Base-by-base conservation (phyloP, 2,797 vertebrate genomes). In the Amazonetta brasiliensis region DNA sequence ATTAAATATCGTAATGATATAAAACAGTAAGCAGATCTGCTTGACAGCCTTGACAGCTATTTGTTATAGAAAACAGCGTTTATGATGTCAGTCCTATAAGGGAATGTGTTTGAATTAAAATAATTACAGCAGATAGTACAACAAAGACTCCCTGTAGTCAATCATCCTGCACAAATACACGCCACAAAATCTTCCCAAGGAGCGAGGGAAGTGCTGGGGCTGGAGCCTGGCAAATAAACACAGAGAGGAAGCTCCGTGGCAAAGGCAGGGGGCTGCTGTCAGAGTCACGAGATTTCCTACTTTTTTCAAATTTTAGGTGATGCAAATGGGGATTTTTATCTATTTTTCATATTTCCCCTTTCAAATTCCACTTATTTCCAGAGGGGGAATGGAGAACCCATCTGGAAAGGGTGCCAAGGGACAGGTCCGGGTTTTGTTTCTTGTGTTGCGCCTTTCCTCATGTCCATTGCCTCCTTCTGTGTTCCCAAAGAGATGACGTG, bases 31-130 rank as follows among this genome's bases (percentile, higher is more conserved):
- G 97, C 98, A 97, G 96, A 96, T 93, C 97, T 66, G 86, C 97
- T 94, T 97, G 98, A 97, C 97, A 97, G 97, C 95, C 87, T 86
- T 98, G 98, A 98, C 97, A 98, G 97, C 96, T 95, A 94, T 97
- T 96, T 97, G 97, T 97, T 97, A 98, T 87, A 96, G 98, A 98
- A 98, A 98, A 97, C 97, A 97, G 97, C 97, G 90, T 97, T 98
- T 97, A 97, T 92, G 95, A 96, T 97, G 97, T 97, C 98, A 98
- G 97, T 72, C 96, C 97, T 97, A 95, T 93, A 94, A 93, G 95
- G 96, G 97, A 97, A 97, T 95, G 68, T 93, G 97, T 97, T 95
- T 95, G 96, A 97, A 98, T 98, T 98, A 97, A 97, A 98, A 97
- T 97, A 96, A 98, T 98, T 96, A 97, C 80, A 97, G 97, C 96